A percentile compares a stretch with the other conserved stretches of the same genome.
Evolutionary conservation across 2,113 vertebrate genomes (phyloP).

Genomic region (Dipodomys spectabilis): DNA sequence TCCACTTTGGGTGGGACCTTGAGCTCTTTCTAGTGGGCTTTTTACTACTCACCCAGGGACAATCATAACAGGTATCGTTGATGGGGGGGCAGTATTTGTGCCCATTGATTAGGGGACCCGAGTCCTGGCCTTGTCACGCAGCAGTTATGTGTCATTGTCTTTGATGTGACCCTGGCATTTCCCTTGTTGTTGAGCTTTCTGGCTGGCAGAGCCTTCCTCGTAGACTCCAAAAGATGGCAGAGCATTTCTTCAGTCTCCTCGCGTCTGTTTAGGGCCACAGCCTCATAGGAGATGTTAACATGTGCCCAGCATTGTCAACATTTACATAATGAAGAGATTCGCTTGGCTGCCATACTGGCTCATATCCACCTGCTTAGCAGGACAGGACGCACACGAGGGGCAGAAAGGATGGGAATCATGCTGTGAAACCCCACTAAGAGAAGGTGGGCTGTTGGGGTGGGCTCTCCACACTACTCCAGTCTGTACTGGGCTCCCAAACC

Average conservation of each 20-base stretch:
- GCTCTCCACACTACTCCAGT: not conserved
- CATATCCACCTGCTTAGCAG: no score
- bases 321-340: not conserved
- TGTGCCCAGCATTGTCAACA: not conserved
- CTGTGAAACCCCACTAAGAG: no score
- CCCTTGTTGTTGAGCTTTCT: not conserved
- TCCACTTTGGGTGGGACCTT: no score
- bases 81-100: accelerated
- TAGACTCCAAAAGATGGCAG: not conserved
- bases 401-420: no score
- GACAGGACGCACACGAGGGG: no score
- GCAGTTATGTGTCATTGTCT: not conserved
- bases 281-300: not conserved
- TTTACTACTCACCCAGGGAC: not conserved
- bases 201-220: no score
- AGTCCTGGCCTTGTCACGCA: not conserved
- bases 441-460: not conserved
- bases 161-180: not conserved
- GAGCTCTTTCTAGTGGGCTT: not conserved
- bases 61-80: accelerated
- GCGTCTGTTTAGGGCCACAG: not conserved
- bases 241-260: not conserved
- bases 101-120: not conserved
- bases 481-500: no score
- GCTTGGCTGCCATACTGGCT: no score